Percentiles rank a stretch among this genome's conserved stretches.
Evolutionary conservation across 2,888 invertebrate genomes (phyloP).

Genomic region (Tipula confusa): DNA sequence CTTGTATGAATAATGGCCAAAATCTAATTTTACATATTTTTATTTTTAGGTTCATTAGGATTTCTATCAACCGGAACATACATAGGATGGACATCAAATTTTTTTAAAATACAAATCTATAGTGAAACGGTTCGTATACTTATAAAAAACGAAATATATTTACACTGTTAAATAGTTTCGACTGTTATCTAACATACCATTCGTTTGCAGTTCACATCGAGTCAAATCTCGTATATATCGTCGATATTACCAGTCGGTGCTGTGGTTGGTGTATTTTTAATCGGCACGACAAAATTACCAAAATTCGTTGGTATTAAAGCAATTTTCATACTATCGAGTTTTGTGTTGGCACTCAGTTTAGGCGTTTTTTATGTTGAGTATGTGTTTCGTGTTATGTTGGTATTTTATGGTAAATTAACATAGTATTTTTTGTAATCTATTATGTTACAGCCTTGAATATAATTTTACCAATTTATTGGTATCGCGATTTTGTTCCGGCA

Average conservation of each 20-base stretch:
- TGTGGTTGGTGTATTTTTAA: neutral
- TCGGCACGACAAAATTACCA: neutral
- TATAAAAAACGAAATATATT: neutral
- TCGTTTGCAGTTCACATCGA: neutral
- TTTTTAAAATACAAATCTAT: neutral
- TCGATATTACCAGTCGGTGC: neutral
- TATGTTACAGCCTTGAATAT: neutral
- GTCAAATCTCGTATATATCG: neutral
- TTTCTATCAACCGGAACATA: slow-evolving; percentile 4
- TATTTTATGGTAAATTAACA: neutral
- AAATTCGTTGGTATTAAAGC: neutral
- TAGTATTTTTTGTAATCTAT: neutral
- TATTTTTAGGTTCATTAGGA: slow-evolving; percentile 14
- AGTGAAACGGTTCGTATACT: neutral
- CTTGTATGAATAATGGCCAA: neutral
- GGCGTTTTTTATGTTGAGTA: neutral
- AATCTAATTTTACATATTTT: neutral
- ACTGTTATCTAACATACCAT: neutral
- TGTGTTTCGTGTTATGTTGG: neutral
- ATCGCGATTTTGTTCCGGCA: neutral
- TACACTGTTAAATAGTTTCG: neutral
- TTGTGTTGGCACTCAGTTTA: neutral
- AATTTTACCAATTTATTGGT: neutral
- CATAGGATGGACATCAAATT: slow-evolving; percentile 29
- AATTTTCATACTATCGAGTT: neutral